Conservation (phyloP, 1,140 invertebrate genomes). For the Matsumurasca onukii region DNA sequence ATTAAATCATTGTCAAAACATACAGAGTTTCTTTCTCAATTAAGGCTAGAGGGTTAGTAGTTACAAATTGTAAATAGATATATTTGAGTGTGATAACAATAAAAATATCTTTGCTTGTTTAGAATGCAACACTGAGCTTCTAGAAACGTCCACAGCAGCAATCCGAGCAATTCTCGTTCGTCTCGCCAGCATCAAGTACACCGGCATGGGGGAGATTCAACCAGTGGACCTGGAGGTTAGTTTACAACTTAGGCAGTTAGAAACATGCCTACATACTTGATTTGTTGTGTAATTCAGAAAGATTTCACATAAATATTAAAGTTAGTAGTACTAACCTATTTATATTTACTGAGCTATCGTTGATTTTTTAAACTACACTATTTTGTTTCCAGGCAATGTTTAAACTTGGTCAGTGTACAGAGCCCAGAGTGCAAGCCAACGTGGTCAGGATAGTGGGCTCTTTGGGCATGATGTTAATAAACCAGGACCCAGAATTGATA, state of each 20-base stretch:
- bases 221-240: not conserved
- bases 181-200: constrained; percentile 41
- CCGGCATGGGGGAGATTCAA: not conserved
- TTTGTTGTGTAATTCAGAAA: not conserved
- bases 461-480: constrained; percentile 12
- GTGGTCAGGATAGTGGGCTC: constrained; percentile 40
- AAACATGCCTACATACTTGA: not conserved
- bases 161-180: constrained; percentile 61
- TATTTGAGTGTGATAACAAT: too few species aligned
- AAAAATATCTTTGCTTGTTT: too few species aligned
- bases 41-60: too few species aligned
- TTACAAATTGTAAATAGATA: not conserved
- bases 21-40: too few species aligned
- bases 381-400: constrained; percentile 37
- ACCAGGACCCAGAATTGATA: not conserved
- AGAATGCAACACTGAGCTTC: constrained; percentile 45
- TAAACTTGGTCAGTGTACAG: constrained; percentile 19
- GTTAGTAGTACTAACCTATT: not conserved
- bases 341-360: not conserved
- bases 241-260: not conserved
- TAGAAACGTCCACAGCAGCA: constrained; percentile 65
- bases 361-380: too few species aligned
- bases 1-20: too few species aligned
- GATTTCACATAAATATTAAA: too few species aligned
- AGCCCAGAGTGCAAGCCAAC: constrained; percentile 52